These are phyloP conservation scores for Otus scops DNA, from an alignment of 2,797 vertebrate species.

Conservation along the genomic window DNA sequence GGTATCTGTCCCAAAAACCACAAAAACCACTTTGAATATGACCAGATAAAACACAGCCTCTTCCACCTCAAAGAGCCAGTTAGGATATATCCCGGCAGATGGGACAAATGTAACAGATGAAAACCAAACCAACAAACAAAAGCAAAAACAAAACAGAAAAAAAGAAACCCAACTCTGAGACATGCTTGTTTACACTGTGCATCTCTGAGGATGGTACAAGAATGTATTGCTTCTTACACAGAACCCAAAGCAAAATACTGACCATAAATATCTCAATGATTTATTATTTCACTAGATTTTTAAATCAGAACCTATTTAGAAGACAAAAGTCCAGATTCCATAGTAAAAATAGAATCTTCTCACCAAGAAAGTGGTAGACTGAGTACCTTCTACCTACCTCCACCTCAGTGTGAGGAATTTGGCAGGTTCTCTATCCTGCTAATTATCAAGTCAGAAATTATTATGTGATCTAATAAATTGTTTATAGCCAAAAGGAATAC, in stretches of 20 bases:
- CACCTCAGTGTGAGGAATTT: background rate
- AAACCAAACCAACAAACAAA: no score
- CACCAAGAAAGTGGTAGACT: background rate
- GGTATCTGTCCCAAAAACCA: background rate
- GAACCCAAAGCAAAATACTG: background rate
- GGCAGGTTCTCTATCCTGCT: background rate
- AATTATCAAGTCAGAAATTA: background rate
- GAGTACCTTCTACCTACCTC: background rate
- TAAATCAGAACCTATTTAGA: slow-evolving; percentile 11
- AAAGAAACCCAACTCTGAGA: background rate
- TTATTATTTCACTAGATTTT: slow-evolving; percentile 17
- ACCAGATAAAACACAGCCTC: background rate
- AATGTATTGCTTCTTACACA: background rate
- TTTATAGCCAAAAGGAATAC: background rate
- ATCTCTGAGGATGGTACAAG: background rate
- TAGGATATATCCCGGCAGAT: background rate
- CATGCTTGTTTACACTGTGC: background rate
- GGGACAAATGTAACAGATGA: background rate
- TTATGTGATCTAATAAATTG: background rate
- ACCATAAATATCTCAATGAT: background rate
- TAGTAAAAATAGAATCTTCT: slow-evolving; percentile 24
- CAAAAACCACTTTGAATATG: background rate
- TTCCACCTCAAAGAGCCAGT: background rate
- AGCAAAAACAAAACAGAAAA: background rate
- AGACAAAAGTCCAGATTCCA: background rate